Percentiles rank a stretch among this genome's conserved stretches.
phyloP scores from a whole-genome alignment of 1,140 invertebrate species.

The Eulimnadia texana region DNA sequence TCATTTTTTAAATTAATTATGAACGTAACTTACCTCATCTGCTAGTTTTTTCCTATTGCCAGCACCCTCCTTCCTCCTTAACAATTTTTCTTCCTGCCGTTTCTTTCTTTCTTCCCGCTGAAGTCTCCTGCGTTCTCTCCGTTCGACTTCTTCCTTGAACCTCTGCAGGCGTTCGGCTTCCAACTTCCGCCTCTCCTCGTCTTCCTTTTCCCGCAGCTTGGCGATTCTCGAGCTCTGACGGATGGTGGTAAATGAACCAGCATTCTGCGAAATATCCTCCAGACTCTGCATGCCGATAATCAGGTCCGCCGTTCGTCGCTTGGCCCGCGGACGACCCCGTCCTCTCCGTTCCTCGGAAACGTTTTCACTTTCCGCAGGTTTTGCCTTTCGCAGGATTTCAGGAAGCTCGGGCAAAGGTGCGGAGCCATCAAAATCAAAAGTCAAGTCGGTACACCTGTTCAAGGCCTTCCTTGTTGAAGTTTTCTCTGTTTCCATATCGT shows the following conservation, averaged over 20 bases:
- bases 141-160: constrained; percentile 38
- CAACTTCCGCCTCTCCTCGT: constrained; percentile 44
- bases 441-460: neutral
- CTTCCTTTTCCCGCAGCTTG: constrained; percentile 68
- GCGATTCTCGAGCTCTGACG: constrained; percentile 64
- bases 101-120: constrained; percentile 35
- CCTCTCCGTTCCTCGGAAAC: neutral
- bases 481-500: neutral
- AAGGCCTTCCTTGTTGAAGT: neutral
- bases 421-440: neutral
- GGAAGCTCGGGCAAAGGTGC: neutral
- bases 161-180: constrained; percentile 32
- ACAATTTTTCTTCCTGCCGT: constrained; percentile 18
- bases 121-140: constrained; percentile 40
- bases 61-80: constrained; percentile 5
- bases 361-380: no score
- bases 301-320: neutral
- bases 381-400: neutral
- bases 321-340: neutral
- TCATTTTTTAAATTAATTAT: neutral
- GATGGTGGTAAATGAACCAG: constrained; percentile 33
- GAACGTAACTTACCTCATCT: neutral
- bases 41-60: neutral
- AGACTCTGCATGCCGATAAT: neutral
- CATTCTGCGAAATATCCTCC: neutral